Base-by-base conservation (phyloP, 2,797 vertebrate species). In the Amphiprion clarkii region DNA sequence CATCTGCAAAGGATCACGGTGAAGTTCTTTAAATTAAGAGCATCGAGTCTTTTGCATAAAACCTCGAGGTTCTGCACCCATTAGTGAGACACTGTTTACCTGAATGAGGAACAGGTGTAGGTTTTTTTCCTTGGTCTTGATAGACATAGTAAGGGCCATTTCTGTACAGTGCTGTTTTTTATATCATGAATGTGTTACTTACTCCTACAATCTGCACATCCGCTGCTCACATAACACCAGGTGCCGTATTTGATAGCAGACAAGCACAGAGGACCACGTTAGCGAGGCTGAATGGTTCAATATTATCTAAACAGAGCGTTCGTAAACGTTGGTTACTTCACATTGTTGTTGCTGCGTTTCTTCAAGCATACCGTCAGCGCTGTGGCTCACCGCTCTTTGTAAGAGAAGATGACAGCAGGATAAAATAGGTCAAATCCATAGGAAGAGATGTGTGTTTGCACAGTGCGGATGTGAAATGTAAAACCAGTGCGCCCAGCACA, bases 361-460 rank as follows among this genome's bases (percentile, higher is more conserved):
- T 66, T n/a, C 2, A 1, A 67, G 44, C 36, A 64, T 42, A 33
- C 44, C 17, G 53, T 72, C 70, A 44, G 33, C 52, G 71, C 60
- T 64, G 54, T 55, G 23, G 52, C 68, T 77, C 73, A 17, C 46
- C 23, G 21, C 60, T 76, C 56, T 61, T 65, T 66, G 48, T 68
- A 13, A 75, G 67, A 33, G 36, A 78, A 63, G 51, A 69, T 27
- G 53, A 81, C 52, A 29, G 59, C 33, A 46, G 64, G 42, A 67
- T 65, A 71, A 89, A 80, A 84, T 67, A 27, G 79, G 73, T 82
- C 75, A 78, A 58, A 81, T 76, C 71, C 62, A 80, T 79, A 78
- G 36, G 64, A 82, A 64, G 67, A 79, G 70, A 67, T n/a, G 62
- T 31, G 29, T 76, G 69, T 64, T 76, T 69, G 40, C 62, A 69